Percentiles rank a stretch among this genome's conserved stretches.
These are phyloP conservation scores for Emberiza fucata DNA, from an alignment of 2,113 vertebrate genomes.

Conservation along the genomic window DNA sequence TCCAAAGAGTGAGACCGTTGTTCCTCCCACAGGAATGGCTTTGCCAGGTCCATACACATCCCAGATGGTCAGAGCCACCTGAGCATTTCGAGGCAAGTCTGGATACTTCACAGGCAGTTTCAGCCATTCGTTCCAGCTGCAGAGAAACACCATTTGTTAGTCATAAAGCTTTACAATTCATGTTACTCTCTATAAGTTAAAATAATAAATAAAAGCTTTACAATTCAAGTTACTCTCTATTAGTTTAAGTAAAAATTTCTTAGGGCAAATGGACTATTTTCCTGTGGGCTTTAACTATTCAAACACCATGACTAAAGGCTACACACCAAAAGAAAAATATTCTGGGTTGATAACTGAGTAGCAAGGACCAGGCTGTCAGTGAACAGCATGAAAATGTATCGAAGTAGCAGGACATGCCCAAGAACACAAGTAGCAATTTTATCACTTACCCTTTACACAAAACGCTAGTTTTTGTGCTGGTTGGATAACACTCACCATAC, in stretches of 20 bases:
- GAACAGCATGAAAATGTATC: rapidly evolving
- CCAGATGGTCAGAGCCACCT: constrained; percentile 96
- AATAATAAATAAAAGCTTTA: not conserved
- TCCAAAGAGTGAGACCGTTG: constrained; percentile 93
- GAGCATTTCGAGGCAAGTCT: constrained; percentile 92
- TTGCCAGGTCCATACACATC: constrained; percentile 95
- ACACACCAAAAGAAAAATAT: not conserved
- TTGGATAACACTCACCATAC: not conserved
- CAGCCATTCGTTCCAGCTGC: constrained; percentile 97
- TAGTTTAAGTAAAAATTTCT: not conserved
- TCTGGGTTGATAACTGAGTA: not conserved
- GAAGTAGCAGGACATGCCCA: not conserved
- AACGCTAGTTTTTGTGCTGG: not conserved
- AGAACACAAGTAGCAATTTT: not conserved
- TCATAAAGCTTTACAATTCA: not conserved
- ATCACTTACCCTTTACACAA: not conserved
- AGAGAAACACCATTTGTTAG: not conserved
- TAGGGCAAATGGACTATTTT: not conserved
- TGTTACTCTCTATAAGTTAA: not conserved
- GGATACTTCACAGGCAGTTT: constrained; percentile 95
- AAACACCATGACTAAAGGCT: not conserved
- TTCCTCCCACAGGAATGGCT: constrained; percentile 93
- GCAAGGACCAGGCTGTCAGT: not conserved
- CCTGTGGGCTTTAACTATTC: not conserved
- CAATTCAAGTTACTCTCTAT: not conserved